Conservation (phyloP, 2,888 invertebrate genomes). For the Muschampia plurimacula region DNA sequence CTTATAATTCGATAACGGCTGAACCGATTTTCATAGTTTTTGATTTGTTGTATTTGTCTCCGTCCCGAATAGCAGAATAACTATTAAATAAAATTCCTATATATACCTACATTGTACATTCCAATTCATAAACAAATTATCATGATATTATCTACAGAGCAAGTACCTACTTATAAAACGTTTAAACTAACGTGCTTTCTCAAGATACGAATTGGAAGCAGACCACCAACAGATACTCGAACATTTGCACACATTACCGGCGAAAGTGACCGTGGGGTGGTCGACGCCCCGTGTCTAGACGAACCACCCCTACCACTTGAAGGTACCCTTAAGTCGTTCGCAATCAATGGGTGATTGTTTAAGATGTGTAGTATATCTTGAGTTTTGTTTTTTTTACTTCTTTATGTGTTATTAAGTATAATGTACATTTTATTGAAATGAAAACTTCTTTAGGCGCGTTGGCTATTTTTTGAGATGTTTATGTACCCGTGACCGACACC, state of each 20-base stretch:
- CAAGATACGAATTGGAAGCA: constrained; percentile 8
- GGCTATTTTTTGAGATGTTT: too few relatives aligned
- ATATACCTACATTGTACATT: not conserved
- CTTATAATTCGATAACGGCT: too few relatives aligned
- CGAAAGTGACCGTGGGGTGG: constrained; percentile 46
- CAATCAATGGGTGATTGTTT: constrained; percentile 18
- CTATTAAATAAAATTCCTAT: too few relatives aligned
- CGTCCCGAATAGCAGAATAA: too few relatives aligned
- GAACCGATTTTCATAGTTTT: too few relatives aligned
- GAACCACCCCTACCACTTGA: constrained; percentile 44
- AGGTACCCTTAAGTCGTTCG: constrained; percentile 3
- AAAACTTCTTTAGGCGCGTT: too few relatives aligned
- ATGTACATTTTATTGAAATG: too few relatives aligned
- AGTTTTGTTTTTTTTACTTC: not conserved
- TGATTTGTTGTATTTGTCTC: too few relatives aligned
- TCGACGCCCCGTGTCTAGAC: constrained; percentile 56
- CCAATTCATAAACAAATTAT: not conserved
- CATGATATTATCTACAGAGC: not conserved
- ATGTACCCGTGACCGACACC: too few relatives aligned
- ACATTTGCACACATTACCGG: constrained; percentile 37
- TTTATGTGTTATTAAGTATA: too few relatives aligned
- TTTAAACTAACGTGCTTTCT: not conserved
- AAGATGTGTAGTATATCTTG: not conserved
- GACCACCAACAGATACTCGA: constrained; percentile 50
- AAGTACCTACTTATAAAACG: not conserved